These are phyloP conservation scores for Caenorhabditis panamensis DNA, from an alignment of 2,888 invertebrate genomes.

Conservation along the genomic window DNA sequence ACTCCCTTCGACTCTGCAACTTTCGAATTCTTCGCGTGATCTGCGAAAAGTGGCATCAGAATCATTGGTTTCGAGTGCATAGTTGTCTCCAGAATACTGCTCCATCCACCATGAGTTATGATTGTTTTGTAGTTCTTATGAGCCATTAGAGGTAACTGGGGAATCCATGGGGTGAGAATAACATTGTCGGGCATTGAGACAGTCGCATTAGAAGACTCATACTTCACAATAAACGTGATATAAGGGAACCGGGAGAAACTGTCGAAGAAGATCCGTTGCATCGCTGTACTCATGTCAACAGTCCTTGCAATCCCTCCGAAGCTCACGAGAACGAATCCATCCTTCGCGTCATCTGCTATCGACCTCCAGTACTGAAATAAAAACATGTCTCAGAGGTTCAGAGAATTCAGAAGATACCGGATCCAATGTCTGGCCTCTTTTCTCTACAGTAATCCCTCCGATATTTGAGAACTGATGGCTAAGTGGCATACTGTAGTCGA, in stretches of 20 bases:
- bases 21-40: constrained; percentile 75
- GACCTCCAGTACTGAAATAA: constrained; percentile 68
- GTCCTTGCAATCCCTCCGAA: constrained; percentile 78
- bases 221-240: constrained; percentile 76
- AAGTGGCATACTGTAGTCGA: constrained; percentile 74
- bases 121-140: constrained; percentile 74
- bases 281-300: constrained; percentile 69
- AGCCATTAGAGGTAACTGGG: constrained; percentile 74
- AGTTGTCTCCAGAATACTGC: constrained; percentile 74
- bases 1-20: constrained; percentile 69
- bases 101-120: constrained; percentile 79
- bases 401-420: constrained; percentile 2
- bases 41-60: constrained; percentile 78
- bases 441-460: constrained; percentile 71
- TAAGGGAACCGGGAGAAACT: constrained; percentile 70
- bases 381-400: not conserved
- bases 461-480: constrained; percentile 69
- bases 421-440: constrained; percentile 33
- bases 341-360: constrained; percentile 61
- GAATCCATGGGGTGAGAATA: constrained; percentile 72
- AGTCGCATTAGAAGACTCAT: constrained; percentile 47
- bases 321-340: constrained; percentile 74
- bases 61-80: constrained; percentile 73
- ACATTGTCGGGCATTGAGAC: constrained; percentile 63
- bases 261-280: constrained; percentile 64